phyloP scores from a whole-genome alignment of 2,888 invertebrate genomes.

The Pollenia angustigena region DNA sequence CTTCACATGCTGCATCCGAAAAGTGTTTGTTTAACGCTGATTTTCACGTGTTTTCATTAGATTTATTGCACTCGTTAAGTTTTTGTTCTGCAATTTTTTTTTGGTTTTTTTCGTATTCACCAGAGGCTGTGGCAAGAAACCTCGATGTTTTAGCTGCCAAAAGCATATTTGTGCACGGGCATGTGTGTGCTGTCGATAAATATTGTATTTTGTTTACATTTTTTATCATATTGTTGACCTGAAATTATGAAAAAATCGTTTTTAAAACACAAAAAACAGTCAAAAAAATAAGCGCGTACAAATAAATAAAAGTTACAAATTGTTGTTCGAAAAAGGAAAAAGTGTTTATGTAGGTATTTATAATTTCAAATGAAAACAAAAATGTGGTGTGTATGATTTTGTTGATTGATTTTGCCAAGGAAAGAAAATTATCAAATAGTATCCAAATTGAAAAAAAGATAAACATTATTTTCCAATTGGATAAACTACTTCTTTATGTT shows the following conservation, averaged over 20 bases:
- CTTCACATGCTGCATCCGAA: conserved; percentile 32
- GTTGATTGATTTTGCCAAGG: conserved; percentile 43
- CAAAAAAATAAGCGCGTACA: conserved; percentile 9
- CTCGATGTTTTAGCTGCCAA: conserved; percentile 41
- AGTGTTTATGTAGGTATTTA: conserved; percentile 31
- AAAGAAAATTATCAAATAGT: conserved; percentile 1
- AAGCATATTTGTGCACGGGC: conserved; percentile 34
- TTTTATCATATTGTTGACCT: conserved; percentile 52
- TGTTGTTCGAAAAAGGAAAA: conserved; percentile 13
- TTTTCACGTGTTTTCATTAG: conserved; percentile 64
- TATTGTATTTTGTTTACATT: conserved; percentile 65
- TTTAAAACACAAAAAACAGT: conserved; percentile 9
- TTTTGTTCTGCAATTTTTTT: conserved; percentile 17
- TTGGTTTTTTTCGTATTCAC: conserved; percentile 49
- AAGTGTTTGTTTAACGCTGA: conserved; percentile 30
- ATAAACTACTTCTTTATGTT: conserved; percentile 9
- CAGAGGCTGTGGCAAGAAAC: conserved; percentile 45
- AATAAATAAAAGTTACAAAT: conserved; percentile 38
- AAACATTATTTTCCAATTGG: conserved; percentile 14
- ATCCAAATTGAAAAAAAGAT: conserved; percentile 1
- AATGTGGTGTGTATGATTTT: conserved; percentile 3
- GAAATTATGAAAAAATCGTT: conserved; percentile 46
- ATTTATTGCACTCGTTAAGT: conserved; percentile 51
- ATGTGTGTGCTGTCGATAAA: conserved; percentile 52
- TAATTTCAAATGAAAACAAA: conserved; percentile 30